Base-by-base conservation (phyloP, 2,888 invertebrate genomes). In the Nycteola revayana region DNA sequence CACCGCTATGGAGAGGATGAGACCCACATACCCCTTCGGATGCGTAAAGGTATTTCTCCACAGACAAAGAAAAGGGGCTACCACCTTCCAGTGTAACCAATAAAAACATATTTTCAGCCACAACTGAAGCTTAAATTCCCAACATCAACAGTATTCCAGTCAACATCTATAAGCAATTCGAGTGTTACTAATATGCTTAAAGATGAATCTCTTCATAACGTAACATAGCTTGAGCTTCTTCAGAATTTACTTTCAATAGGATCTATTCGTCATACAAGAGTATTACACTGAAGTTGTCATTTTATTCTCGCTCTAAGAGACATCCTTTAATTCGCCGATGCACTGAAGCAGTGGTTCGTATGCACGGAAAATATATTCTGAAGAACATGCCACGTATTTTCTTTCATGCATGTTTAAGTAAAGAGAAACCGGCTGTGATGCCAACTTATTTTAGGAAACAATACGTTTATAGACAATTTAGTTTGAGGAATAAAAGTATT, bases 381-480 rank as follows among this genome's bases (percentile, higher is more conserved):
- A 50, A 56, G 52, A 46, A 57, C 49, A 43, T 46, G 39, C 51
- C 40, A 47, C 52, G 57, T 63, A 62, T 61, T 59, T 66, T 50
- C 34, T 54, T 60, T 60, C 53, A 50, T 65, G 51, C 58, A 65
- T 65, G 43, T 65, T 60, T 59, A 53, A 66, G 47, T 46, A 30
- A 52, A 46, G 31, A 36, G 42, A 56, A 49, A 48, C 48, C 32
- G 43, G 48, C 44, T 14, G 49, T 48, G 42, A 52, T 44, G 42
- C 32, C 32, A 46, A 46, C 45, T 49, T 57, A 38, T 51, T 50
- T 40, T 33, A 23, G 20, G 33, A 38, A 23, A 38, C 28, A 36
- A 39, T 38, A 27, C 27, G 29, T 36, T 41, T 41, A 34, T 28
- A 14, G 18, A 1, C 28, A 18, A 3, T 14, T 14, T 14, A 14